phyloP scores from a whole-genome alignment of 2,113 vertebrate genomes.

The Ageneiosus marmoratus region DNA sequence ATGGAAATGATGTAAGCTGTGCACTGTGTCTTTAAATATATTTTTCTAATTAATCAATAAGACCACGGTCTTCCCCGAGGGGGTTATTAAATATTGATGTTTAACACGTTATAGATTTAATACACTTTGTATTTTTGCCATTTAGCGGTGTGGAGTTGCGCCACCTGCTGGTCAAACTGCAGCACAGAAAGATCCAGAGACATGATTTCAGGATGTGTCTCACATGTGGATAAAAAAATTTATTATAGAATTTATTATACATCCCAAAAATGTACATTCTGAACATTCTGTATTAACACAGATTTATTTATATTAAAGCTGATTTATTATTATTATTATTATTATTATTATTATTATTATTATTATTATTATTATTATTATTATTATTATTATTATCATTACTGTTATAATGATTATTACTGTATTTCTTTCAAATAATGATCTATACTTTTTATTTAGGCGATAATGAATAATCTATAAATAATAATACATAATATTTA shows the following conservation, averaged over 20 bases:
- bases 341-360: neutral
- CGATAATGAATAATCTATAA: neutral
- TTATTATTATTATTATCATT: neutral
- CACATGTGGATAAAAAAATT: too few relatives aligned
- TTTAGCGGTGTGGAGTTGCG: neutral
- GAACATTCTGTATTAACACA: neutral
- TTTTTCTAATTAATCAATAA: constrained; percentile 2
- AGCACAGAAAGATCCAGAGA: neutral
- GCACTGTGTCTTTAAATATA: constrained; percentile 2
- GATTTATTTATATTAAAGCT: neutral
- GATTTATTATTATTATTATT: neutral
- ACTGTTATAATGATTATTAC: too few relatives aligned
- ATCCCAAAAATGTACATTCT: neutral
- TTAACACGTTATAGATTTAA: constrained; percentile 18
- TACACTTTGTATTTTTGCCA: neutral
- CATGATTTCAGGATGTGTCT: neutral
- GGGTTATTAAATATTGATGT: constrained; percentile 14
- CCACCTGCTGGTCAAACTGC: neutral
- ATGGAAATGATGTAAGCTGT: neutral
- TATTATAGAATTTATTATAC: too few relatives aligned
- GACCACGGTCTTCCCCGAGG: neutral
- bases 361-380: neutral
- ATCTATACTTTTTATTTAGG: neutral
- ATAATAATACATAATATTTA: neutral
- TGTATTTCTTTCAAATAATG: neutral